Evolutionary conservation across 2,113 vertebrate genomes (phyloP).

Genomic region (Halcyon malimbica): DNA sequence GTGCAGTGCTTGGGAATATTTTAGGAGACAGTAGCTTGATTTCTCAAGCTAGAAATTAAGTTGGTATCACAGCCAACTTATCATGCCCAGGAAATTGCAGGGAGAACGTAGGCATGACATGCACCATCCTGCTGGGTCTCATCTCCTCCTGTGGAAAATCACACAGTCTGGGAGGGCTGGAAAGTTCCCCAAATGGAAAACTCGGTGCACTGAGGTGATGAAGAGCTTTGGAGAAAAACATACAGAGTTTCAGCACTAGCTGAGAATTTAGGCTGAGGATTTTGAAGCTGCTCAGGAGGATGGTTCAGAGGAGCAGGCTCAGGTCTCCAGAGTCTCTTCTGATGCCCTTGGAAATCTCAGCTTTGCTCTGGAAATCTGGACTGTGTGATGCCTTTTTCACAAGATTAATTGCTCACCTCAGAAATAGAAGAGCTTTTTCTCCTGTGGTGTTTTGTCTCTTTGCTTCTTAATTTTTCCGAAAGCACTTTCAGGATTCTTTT

Average conservation of each 20-base stretch:
- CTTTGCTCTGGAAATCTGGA: neutral
- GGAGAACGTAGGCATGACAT: rapidly evolving
- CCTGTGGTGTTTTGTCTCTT: neutral
- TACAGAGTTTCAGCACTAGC: neutral
- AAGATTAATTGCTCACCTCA: neutral
- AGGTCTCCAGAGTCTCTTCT: neutral
- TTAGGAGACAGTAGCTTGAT: neutral
- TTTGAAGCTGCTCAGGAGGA: neutral
- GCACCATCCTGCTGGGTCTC: neutral
- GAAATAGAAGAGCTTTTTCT: neutral
- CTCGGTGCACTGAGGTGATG: neutral
- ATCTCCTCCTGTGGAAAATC: neutral
- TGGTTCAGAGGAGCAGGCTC: neutral
- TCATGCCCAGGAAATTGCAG: neutral
- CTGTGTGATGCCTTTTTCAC: rapidly evolving
- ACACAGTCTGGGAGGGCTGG: neutral
- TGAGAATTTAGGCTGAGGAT: neutral
- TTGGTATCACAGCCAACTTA: neutral
- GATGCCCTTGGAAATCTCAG: neutral
- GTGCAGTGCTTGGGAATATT: neutral
- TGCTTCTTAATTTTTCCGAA: neutral
- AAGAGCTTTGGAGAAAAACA: neutral
- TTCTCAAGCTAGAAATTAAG: neutral
- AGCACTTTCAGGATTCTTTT: neutral
- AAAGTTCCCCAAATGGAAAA: neutral